Conservation (phyloP, 2,797 vertebrate genomes). For the Pseudomugil tenellus region DNA sequence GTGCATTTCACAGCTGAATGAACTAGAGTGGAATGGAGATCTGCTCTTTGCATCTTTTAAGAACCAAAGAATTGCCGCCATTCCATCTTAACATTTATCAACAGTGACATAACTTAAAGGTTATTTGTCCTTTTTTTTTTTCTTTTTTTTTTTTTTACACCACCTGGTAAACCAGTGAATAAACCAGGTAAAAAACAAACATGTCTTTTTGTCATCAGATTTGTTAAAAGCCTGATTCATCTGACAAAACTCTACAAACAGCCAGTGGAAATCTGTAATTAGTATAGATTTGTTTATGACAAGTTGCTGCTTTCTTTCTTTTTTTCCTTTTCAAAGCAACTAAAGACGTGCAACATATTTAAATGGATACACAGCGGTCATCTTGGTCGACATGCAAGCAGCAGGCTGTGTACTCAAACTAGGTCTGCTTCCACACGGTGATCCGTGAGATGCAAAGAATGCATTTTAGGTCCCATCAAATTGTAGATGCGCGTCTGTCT, state of each 20-base stretch:
- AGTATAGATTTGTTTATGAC: conserved; percentile 10
- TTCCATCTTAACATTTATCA: conserved; percentile 37
- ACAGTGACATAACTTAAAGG: conserved; percentile 13
- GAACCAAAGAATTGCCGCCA: conserved; percentile 77
- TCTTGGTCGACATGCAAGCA: conserved; percentile 21
- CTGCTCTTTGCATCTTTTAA: conserved; percentile 32
- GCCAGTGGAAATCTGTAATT: conserved; percentile 25
- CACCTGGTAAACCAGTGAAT: conserved; percentile 20
- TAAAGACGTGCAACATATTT: conserved; percentile 34
- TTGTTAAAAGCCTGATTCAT: conserved; percentile 7
- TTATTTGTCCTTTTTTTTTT: conserved; percentile 11
- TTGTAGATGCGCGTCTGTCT: conserved; percentile 45
- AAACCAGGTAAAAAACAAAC: conserved; percentile 24
- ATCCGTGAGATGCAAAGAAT: conserved; percentile 40
- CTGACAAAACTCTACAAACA: background rate
- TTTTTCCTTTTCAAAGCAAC: conserved; percentile 20
- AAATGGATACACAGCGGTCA: conserved; percentile 36
- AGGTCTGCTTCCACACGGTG: conserved; percentile 19
- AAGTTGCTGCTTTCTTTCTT: background rate
- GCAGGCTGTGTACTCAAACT: conserved; percentile 2
- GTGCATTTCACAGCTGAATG: conserved; percentile 16
- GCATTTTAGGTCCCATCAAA: conserved; percentile 13
- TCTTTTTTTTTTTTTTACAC: background rate
- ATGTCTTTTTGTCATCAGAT: conserved; percentile 8
- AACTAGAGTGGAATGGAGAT: conserved; percentile 60